Evolutionary conservation across 2,797 vertebrate species (phyloP).

Genomic region (Nannoperca obscura): DNA sequence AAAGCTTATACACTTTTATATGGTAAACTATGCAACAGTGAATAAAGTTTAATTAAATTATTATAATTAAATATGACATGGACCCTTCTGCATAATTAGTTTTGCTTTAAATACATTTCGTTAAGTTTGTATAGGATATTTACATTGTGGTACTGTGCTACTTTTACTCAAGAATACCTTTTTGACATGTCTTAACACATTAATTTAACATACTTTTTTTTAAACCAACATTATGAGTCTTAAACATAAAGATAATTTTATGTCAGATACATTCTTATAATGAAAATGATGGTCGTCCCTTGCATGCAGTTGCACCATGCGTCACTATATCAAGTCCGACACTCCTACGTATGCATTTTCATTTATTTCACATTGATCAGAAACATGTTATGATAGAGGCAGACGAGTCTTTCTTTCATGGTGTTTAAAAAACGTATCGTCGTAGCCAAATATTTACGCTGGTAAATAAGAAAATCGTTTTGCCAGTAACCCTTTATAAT

Average conservation of each 20-base stretch:
- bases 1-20: not conserved
- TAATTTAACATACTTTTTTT: not conserved
- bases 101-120: not conserved
- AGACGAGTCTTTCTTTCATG: not conserved
- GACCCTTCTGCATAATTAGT: not conserved
- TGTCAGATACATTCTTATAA: not conserved
- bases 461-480: not conserved
- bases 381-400: not conserved
- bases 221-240: not conserved
- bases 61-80: not conserved
- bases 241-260: fast-evolving
- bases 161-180: not conserved
- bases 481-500: not conserved
- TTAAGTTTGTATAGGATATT: not conserved
- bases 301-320: not conserved
- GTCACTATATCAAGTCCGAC: not conserved
- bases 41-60: not conserved
- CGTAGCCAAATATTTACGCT: not conserved
- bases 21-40: not conserved
- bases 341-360: not conserved
- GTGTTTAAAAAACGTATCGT: too few species aligned
- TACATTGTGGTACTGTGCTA: not conserved
- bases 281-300: not conserved
- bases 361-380: not conserved
- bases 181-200: not conserved